A percentile compares a stretch with the other conserved stretches of the same genome.
These are phyloP conservation scores for Mesorhabditis spiculigera DNA, from an alignment of 2,888 invertebrate genomes.

Conservation along the genomic window DNA sequence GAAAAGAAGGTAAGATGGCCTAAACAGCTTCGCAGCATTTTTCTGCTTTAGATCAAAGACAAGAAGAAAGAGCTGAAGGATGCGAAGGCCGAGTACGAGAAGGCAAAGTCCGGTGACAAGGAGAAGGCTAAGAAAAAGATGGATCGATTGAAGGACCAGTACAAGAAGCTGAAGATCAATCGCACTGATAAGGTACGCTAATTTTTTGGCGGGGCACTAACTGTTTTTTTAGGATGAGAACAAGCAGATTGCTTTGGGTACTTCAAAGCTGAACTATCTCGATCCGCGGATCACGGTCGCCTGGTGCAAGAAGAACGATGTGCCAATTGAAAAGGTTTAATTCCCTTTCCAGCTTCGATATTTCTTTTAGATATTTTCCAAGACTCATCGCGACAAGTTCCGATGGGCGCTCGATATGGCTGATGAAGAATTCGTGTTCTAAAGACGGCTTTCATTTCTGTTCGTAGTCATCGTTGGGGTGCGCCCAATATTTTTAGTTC, in stretches of 20 bases:
- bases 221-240: conserved; percentile 76
- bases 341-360: neutral
- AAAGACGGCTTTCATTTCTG: conserved; percentile 10
- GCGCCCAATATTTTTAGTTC: too few species aligned
- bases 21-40: neutral
- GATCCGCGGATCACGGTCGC: conserved; percentile 97
- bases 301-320: conserved; percentile 95
- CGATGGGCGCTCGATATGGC: conserved; percentile 99
- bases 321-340: conserved; percentile 82
- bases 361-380: conserved; percentile 79
- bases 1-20: conserved; percentile 66
- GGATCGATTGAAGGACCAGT: conserved; percentile 81
- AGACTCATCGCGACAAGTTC: conserved; percentile 98
- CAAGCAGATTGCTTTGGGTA: conserved; percentile 95
- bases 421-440: conserved; percentile 73
- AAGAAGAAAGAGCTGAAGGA: conserved; percentile 83
- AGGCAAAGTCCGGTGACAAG: conserved; percentile 68
- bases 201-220: conserved; percentile 4
- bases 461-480: too few species aligned
- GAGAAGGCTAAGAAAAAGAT: conserved; percentile 77
- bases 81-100: conserved; percentile 77
- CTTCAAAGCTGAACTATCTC: conserved; percentile 96
- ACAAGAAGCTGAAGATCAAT: conserved; percentile 87
- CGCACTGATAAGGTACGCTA: conserved; percentile 77
- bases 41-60: conserved; percentile 70